Evolutionary conservation across 2,888 invertebrate species (phyloP), one percentile per base, ranked within the genome.

Genomic region (Epistrophe eligans): DNA sequence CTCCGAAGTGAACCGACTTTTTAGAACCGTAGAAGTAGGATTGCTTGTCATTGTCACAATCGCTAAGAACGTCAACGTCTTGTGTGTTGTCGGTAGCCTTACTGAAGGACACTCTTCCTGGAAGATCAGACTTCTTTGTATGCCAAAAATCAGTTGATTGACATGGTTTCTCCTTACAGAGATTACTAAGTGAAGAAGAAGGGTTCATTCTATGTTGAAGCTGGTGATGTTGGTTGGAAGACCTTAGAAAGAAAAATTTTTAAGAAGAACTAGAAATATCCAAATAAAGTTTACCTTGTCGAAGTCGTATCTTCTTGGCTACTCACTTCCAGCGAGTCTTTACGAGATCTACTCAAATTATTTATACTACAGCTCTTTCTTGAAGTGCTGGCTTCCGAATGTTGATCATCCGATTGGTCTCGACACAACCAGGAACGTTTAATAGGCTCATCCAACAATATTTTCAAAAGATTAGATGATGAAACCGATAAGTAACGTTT

Each of bases 351-450:
- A 17, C 83, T 89, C 8, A 90, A 40, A 43, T 89, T 90, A 24
- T 73, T 89, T 10, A 66, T 88, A n/a, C 88, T 89, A 8, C 77
- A 40, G 35, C 89, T 87, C 52, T 89, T 90, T 17, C 90, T 89
- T 1, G 89, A 88, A 43, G 88, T 77, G 50, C 83, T 89, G 28
- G 89, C 89, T 43, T 91, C 91, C 0, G 87, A 83, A 28, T 91
- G 90, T 82, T 91, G 90, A 19, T 90, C 90, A 84, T 91, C 91
- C 19, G 89, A 89, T n/a, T 91, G 90, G 80, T 76, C 89, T 28
- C 90, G 90, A 91, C 93, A 91, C 83, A 91, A 91, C 93, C 94
- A 94, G 91, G 94, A 94, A 91, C 94, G 91, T 89, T 93, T 93
- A 28, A 93, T 93, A 28, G 93, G 93, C 84, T 93, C 92, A 52